Base-by-base conservation (phyloP, 2,888 invertebrate genomes). In the Tupiocoris notatus region DNA sequence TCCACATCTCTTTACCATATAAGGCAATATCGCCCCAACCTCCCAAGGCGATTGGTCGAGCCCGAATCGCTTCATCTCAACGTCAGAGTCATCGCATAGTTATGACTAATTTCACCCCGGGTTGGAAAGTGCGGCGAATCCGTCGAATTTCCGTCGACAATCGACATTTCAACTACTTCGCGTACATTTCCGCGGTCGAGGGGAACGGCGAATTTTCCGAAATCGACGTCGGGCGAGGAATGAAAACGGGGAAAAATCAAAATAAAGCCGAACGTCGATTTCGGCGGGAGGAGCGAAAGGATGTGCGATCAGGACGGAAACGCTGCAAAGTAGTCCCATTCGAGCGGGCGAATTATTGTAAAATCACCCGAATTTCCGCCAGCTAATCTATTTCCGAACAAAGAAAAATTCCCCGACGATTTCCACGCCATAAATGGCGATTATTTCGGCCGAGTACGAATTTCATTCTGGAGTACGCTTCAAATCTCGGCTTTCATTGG, bases 11-110 rank as follows among this genome's bases (percentile, higher is more conserved):
- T 77, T 79, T 79, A 80, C 85, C 85, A 84, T 85, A 85, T 85
- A 85, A 84, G 85, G 85, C 81, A 85, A 85, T 85, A 85, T 85
- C 84, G 84, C 84, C 82, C 84, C 83, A 82, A 83, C 82, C 83
- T 82, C 81, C 39, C 78, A 80, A 81, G 79, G 81, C 82, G 84
- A 85, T 85, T 85, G 85, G 85, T 80, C 79, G 81, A 70, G 54
- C 39, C 39, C 39, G 39, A 39, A 39, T 12, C 39, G 39, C 39
- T 39, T 39, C 39, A 39, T 39, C 39, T 39, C 39, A 12, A 39
- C 39, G n/a, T n/a, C n/a, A 12, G 39, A 39, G 39, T 39, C 39
- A 39, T 39, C 39, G 39, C 39, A 39, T 39, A 12, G 39, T 39
- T 39, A 12, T 39, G 39, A 39, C 39, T 39, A 39, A 39, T 39